Evolutionary conservation across 2,888 invertebrate species (phyloP).

Genomic region (Cerceris ruficornis): DNA sequence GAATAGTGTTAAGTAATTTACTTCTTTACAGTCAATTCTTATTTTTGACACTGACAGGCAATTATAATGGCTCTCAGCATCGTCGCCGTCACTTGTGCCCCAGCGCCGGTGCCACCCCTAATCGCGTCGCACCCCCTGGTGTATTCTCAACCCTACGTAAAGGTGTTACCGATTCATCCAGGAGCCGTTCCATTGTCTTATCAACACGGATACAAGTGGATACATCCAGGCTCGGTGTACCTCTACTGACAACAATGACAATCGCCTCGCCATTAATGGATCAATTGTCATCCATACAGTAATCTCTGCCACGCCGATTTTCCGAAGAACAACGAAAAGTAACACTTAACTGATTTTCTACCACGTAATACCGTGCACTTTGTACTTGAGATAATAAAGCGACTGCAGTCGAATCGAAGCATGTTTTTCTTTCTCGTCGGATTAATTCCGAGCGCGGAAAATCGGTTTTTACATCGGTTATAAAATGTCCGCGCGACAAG

Average conservation of each 20-base stretch:
- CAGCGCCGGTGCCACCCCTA: constrained; percentile 54
- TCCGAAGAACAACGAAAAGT: too few species aligned
- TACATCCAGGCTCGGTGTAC: constrained; percentile 58
- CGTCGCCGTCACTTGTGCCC: constrained; percentile 40
- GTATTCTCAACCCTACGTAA: constrained; percentile 55
- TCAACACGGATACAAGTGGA: constrained; percentile 56
- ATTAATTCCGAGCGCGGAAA: too few species aligned
- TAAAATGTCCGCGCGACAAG: too few species aligned
- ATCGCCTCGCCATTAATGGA: not conserved
- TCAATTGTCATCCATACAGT: not conserved
- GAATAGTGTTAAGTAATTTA: too few species aligned
- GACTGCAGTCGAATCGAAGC: too few species aligned
- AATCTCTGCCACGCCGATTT: not conserved
- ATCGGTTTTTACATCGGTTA: too few species aligned
- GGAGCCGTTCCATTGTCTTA: constrained; percentile 49
- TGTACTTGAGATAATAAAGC: too few species aligned
- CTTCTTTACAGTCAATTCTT: too few species aligned
- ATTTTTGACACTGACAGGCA: constrained; percentile 51
- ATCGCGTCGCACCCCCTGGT: constrained; percentile 40
- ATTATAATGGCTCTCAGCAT: constrained; percentile 46
- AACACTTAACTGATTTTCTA: too few species aligned
- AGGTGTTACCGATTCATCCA: constrained; percentile 51
- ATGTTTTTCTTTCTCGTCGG: too few species aligned
- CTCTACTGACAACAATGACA: constrained; percentile 29
- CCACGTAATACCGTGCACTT: too few species aligned